Percentiles rank a stretch among this genome's conserved stretches.
These are phyloP conservation scores for Acanthornis magna DNA, from an alignment of 2,797 vertebrate genomes.

Conservation along the genomic window DNA sequence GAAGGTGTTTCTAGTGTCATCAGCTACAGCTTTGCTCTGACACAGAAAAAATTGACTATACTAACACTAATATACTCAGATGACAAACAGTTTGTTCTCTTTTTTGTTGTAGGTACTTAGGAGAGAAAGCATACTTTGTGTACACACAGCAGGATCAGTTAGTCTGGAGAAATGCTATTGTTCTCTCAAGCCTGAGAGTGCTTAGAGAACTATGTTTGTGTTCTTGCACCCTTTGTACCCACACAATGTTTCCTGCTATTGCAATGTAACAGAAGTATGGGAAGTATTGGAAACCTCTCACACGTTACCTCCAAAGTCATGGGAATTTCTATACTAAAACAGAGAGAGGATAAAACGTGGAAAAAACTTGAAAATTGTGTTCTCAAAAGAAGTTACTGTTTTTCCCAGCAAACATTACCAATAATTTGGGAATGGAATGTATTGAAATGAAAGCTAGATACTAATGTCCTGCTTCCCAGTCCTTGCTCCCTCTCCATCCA, in stretches of 20 bases:
- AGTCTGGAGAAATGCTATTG: background rate
- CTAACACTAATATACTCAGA: background rate
- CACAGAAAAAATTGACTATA: background rate
- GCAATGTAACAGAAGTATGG: background rate
- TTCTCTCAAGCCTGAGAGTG: background rate
- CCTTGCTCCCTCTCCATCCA: background rate
- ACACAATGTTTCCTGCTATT: constrained; percentile 20
- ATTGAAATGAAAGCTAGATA: background rate
- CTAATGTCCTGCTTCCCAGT: background rate
- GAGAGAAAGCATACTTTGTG: background rate
- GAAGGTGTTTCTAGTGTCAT: background rate
- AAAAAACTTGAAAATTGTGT: background rate
- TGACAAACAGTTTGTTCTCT: background rate
- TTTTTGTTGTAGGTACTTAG: background rate
- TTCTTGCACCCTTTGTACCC: constrained; percentile 30
- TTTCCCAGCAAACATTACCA: background rate
- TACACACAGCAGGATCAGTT: background rate
- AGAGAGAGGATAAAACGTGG: background rate
- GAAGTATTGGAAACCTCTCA: background rate
- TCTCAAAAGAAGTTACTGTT: background rate
- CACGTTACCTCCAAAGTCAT: background rate
- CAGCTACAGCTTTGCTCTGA: background rate
- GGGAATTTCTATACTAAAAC: background rate
- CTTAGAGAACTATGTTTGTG: background rate
- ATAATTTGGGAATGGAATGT: background rate